Evolutionary conservation across 2,797 vertebrate species (phyloP).

Genomic region (Falco novaeseelandiae): DNA sequence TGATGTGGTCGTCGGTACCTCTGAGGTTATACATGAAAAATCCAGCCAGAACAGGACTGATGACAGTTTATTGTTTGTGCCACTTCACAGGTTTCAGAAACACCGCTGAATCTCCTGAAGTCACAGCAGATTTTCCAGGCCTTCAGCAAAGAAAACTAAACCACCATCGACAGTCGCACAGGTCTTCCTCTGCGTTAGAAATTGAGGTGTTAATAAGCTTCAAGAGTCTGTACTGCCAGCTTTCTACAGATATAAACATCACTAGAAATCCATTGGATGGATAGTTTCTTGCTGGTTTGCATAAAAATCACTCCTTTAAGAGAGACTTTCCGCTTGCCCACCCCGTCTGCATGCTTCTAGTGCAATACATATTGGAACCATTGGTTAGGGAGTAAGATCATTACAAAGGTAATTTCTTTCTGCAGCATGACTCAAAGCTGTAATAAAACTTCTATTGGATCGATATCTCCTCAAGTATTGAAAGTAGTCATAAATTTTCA

Average conservation of each 20-base stretch:
- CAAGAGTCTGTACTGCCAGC: not conserved
- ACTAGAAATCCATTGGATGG: not conserved
- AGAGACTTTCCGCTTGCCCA: not conserved
- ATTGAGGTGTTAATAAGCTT: not conserved
- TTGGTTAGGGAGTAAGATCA: not conserved
- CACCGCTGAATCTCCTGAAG: not conserved
- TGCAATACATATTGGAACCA: not conserved
- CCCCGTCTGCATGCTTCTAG: not conserved
- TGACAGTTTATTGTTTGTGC: not conserved
- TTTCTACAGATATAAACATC: not conserved
- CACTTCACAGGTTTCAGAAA: not conserved
- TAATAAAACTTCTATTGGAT: constrained; percentile 63
- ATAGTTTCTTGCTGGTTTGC: not conserved
- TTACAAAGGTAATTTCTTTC: constrained; percentile 55
- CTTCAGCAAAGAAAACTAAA: not conserved
- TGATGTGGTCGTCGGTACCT: not conserved
- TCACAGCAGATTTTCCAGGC: not conserved
- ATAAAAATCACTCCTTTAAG: not conserved
- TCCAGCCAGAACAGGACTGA: not conserved
- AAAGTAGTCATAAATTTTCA: constrained; percentile 52
- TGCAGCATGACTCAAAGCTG: not conserved
- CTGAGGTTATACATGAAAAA: not conserved
- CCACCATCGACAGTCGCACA: not conserved
- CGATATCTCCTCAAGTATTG: constrained; percentile 17
- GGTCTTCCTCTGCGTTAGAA: not conserved